These are phyloP conservation scores for Pardosa pseudoannulata DNA, from an alignment of 2,888 invertebrate genomes.

Conservation along the genomic window DNA sequence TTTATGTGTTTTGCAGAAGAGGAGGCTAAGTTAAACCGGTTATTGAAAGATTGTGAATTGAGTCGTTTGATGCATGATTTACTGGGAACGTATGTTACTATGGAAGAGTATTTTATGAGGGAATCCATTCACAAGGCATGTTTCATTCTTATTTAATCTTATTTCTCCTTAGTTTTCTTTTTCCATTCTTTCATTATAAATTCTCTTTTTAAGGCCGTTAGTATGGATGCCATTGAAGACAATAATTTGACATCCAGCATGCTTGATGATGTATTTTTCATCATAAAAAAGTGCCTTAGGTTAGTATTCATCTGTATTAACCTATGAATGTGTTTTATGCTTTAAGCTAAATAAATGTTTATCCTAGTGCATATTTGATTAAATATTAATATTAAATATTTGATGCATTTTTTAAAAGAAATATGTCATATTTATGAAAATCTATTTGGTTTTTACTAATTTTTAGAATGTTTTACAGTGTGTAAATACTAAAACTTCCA, in stretches of 20 bases:
- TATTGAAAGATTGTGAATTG: slow-evolving; percentile 83
- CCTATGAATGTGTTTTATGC: too few relatives aligned
- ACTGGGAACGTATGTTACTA: slow-evolving; percentile 90
- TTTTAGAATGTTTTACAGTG: too few relatives aligned
- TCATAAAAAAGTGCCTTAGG: slow-evolving; percentile 95
- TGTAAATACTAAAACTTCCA: too few relatives aligned
- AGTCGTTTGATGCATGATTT: slow-evolving; percentile 79
- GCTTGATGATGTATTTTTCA: slow-evolving; percentile 98
- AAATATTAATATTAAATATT: too few relatives aligned
- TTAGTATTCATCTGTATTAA: slow-evolving; percentile 78
- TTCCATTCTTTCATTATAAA: neutral
- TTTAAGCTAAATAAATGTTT: too few relatives aligned
- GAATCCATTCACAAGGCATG: slow-evolving; percentile 93
- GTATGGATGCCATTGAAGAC: slow-evolving; percentile 78
- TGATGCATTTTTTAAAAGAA: too few relatives aligned
- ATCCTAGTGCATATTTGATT: too few relatives aligned
- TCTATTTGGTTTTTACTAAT: too few relatives aligned
- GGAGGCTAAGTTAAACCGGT: slow-evolving; percentile 80
- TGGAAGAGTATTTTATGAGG: slow-evolving; percentile 96
- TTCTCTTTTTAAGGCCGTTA: slow-evolving; percentile 77
- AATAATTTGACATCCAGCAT: slow-evolving; percentile 87
- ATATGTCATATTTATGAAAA: too few relatives aligned
- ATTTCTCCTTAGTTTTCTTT: too few relatives aligned
- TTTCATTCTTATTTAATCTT: too few relatives aligned
- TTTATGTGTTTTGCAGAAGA: slow-evolving; percentile 62